These are phyloP conservation scores for Hymenochirus boettgeri DNA, from an alignment of 2,113 vertebrate genomes.

Conservation along the genomic window DNA sequence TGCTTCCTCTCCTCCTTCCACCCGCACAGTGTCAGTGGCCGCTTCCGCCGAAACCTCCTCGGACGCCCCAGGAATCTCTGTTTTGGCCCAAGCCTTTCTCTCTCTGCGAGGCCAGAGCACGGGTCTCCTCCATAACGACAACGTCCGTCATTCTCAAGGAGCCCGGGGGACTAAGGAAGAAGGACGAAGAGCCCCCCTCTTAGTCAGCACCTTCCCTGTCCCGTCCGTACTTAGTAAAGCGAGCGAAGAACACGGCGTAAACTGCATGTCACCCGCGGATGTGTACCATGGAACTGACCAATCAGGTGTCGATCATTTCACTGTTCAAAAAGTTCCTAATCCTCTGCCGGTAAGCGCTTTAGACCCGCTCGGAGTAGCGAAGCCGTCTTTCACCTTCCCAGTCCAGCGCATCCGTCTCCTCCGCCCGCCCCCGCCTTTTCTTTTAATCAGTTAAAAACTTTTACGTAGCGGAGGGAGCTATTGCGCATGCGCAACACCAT, in stretches of 20 bases:
- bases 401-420: constrained; percentile 22
- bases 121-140: constrained; percentile 51
- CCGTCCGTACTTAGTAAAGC: not conserved
- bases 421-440: not conserved
- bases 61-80: constrained; percentile 79
- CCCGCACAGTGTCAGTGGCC: constrained; percentile 49
- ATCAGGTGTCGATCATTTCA: not conserved
- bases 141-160: constrained; percentile 2
- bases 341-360: not conserved
- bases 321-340: not conserved
- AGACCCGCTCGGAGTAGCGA: not conserved
- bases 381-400: constrained; percentile 14
- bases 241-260: constrained; percentile 3
- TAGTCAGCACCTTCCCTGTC: not conserved
- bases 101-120: constrained; percentile 63
- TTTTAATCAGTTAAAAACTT: constrained; percentile 29
- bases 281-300: not conserved
- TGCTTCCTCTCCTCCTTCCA: constrained; percentile 55
- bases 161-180: not conserved
- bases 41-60: constrained; percentile 61
- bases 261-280: not conserved
- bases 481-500: constrained; percentile 2
- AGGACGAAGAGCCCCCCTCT: constrained; percentile 40
- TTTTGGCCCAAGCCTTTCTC: constrained; percentile 85
- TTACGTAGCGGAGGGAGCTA: constrained; percentile 9